phyloP scores from a whole-genome alignment of 2,797 vertebrate species.

The Anas capensis region DNA sequence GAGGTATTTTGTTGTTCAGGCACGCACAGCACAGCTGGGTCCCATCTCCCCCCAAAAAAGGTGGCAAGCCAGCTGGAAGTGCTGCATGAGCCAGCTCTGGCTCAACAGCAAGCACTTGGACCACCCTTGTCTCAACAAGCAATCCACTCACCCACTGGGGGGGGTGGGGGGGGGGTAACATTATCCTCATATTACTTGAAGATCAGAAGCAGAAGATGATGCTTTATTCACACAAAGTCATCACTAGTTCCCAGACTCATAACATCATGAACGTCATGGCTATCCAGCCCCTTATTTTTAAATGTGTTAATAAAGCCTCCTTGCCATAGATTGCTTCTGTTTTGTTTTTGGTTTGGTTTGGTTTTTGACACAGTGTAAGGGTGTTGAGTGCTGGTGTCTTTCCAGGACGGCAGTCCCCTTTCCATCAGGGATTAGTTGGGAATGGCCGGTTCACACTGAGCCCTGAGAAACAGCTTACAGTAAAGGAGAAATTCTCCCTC shows the following conservation, averaged over 20 bases:
- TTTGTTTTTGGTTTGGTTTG: neutral
- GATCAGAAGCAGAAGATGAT: constrained; percentile 2
- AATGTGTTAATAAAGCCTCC: neutral
- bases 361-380: neutral
- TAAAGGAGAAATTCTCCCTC: neutral
- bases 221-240: neutral
- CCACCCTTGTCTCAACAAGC: constrained; percentile 58
- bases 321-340: neutral
- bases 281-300: neutral
- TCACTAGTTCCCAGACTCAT: neutral
- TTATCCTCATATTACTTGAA: neutral
- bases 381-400: constrained; percentile 20
- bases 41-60: constrained; percentile 51
- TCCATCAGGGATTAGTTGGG: neutral
- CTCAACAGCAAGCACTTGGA: constrained; percentile 10
- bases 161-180: neutral
- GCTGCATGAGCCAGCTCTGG: constrained; percentile 23
- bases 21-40: constrained; percentile 62
- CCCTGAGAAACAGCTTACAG: neutral
- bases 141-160: accelerated
- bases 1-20: constrained; percentile 30
- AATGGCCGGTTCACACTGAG: neutral
- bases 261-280: accelerated
- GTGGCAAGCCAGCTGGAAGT: constrained; percentile 65
- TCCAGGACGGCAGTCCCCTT: neutral